phyloP scores from a whole-genome alignment of 2,797 vertebrate species.

The Chlorospingus semifuscus region DNA sequence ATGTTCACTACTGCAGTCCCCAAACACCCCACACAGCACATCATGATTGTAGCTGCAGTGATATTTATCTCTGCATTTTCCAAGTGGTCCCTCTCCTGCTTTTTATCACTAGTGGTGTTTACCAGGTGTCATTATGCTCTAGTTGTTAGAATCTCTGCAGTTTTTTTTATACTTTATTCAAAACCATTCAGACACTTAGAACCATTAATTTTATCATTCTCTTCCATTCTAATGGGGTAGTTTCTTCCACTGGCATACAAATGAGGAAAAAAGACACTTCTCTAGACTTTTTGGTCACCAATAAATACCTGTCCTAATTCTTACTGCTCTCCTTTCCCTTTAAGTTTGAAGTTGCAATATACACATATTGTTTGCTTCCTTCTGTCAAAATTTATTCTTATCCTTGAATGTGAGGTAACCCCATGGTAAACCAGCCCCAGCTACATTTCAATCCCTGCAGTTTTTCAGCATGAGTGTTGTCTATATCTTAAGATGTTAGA shows the following conservation, averaged over 20 bases:
- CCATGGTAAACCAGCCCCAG: not conserved
- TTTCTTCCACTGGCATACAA: not conserved
- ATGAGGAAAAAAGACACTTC: not conserved
- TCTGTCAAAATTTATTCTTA: not conserved
- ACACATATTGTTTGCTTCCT: not conserved
- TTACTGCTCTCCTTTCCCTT: not conserved
- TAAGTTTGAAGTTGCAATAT: not conserved
- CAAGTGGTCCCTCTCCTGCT: constrained; percentile 32
- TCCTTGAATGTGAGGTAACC: not conserved
- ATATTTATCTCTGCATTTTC: constrained; percentile 12
- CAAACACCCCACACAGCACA: not conserved
- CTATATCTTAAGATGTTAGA: not conserved
- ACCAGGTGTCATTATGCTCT: not conserved
- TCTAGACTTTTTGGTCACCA: not conserved
- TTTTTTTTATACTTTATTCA: constrained; percentile 6
- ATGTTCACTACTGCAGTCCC: not conserved
- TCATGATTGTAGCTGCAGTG: not conserved
- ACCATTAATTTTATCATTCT: constrained; percentile 4
- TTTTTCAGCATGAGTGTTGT: not conserved
- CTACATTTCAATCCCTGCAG: not conserved
- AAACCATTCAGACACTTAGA: not conserved
- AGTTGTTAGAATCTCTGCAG: not conserved
- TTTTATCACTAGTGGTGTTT: constrained; percentile 31
- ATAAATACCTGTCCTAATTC: not conserved
- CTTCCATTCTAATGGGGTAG: not conserved